Conservation (phyloP, 2,113 vertebrate genomes). For the Melospiza georgiana region DNA sequence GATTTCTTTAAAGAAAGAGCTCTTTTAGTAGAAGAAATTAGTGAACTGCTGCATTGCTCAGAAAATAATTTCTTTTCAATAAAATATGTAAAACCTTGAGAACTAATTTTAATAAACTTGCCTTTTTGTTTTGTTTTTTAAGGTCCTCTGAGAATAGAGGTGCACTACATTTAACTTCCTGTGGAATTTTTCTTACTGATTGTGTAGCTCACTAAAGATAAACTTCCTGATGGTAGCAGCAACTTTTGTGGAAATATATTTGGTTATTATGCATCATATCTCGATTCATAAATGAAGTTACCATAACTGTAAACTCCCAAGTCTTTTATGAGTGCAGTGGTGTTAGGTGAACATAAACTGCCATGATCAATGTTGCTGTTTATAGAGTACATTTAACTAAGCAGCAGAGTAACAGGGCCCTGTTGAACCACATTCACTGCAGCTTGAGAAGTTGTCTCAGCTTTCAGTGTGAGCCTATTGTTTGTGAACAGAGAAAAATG, state of each 20-base stretch:
- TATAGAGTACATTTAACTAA: background rate
- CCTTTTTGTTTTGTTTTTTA: background rate
- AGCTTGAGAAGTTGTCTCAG: background rate
- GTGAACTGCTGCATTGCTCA: background rate
- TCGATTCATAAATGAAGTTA: background rate
- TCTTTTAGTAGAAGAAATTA: background rate
- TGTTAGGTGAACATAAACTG: background rate
- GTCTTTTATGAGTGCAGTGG: background rate
- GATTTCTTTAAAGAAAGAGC: background rate
- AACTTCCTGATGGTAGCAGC: background rate
- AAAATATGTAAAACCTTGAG: background rate
- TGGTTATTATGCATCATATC: background rate
- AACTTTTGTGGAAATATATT: background rate
- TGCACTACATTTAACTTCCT: background rate
- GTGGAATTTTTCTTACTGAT: background rate
- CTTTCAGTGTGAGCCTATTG: background rate
- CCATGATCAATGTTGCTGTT: background rate
- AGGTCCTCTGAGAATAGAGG: background rate
- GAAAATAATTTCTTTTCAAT: constrained; percentile 1
- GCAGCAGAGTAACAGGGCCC: background rate
- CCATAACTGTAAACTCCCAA: background rate
- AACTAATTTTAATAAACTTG: background rate
- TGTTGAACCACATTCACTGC: background rate
- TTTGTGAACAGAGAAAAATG: background rate
- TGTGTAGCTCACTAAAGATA: background rate